Conservation (phyloP, 2,797 vertebrate species). For the Cynopterus sphinx region DNA sequence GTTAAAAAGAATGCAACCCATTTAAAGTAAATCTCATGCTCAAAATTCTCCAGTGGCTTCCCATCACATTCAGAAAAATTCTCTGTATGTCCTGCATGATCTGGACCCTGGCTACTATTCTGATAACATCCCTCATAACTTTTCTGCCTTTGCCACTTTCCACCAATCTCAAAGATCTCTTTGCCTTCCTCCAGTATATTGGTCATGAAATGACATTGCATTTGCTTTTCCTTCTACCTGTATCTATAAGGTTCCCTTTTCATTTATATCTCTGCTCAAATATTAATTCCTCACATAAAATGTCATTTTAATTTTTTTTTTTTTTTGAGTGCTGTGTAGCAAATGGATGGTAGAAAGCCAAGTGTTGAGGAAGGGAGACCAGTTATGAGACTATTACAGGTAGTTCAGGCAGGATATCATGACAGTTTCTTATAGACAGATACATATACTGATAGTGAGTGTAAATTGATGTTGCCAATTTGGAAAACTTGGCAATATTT, state of each 20-base stretch:
- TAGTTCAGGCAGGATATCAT: not conserved
- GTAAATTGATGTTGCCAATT: not conserved
- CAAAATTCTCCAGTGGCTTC: not conserved
- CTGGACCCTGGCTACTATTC: not conserved
- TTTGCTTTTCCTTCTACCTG: not conserved
- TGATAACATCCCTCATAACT: not conserved
- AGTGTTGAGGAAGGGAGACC: not conserved
- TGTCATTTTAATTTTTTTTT: not conserved
- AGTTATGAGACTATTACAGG: not conserved
- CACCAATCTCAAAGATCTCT: not conserved
- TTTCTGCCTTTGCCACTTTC: not conserved
- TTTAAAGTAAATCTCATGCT: not conserved
- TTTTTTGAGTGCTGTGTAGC: not conserved
- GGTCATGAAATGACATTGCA: not conserved
- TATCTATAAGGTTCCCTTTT: not conserved
- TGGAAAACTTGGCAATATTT: not conserved
- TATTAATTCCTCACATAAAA: not conserved
- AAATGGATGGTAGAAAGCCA: not conserved
- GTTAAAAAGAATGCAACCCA: not conserved
- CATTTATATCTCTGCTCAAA: not conserved
- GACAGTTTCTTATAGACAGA: not conserved
- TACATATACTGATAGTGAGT: too few relatives aligned
- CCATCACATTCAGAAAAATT: not conserved
- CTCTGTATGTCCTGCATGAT: not conserved
- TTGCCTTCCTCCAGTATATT: not conserved